phyloP scores from a whole-genome alignment of 2,888 invertebrate species.

The Odontocolon sp. region DNA sequence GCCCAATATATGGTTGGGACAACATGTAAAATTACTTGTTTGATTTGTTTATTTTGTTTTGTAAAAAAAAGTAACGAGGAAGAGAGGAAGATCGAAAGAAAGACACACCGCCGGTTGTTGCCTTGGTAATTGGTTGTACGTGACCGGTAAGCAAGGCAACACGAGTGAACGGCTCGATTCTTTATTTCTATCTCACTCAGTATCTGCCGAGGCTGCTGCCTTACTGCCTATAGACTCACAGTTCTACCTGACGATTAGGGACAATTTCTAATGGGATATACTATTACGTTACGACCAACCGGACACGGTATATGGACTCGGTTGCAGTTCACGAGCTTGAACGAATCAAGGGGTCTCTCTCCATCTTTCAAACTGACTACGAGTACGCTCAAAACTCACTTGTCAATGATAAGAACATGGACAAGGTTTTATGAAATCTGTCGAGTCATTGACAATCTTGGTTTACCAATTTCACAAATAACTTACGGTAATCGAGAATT shows the following conservation, averaged over 20 bases:
- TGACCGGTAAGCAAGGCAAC: not conserved
- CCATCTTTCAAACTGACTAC: too few species aligned
- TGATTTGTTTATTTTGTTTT: too few species aligned
- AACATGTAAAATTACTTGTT: too few species aligned
- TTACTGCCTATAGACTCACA: not conserved
- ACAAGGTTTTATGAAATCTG: too few species aligned
- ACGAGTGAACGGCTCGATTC: slow-evolving; percentile 36
- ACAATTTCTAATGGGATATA: slow-evolving; percentile 51
- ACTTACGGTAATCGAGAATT: too few species aligned
- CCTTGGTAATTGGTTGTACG: not conserved
- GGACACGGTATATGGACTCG: not conserved
- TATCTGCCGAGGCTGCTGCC: not conserved
- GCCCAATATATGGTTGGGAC: too few species aligned
- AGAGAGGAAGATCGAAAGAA: not conserved
- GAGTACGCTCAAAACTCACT: too few species aligned
- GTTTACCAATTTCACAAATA: too few species aligned
- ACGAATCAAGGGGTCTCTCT: not conserved
- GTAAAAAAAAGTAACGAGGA: not conserved
- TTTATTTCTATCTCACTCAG: slow-evolving; percentile 32
- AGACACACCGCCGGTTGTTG: not conserved
- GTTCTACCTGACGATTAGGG: slow-evolving; percentile 39
- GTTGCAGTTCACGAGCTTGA: not conserved
- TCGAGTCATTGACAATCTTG: too few species aligned
- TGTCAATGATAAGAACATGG: too few species aligned
- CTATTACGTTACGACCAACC: slow-evolving; percentile 39